These are phyloP conservation scores for Pomatorhinus ruficollis DNA, from an alignment of 2,113 vertebrate species.

Conservation along the genomic window DNA sequence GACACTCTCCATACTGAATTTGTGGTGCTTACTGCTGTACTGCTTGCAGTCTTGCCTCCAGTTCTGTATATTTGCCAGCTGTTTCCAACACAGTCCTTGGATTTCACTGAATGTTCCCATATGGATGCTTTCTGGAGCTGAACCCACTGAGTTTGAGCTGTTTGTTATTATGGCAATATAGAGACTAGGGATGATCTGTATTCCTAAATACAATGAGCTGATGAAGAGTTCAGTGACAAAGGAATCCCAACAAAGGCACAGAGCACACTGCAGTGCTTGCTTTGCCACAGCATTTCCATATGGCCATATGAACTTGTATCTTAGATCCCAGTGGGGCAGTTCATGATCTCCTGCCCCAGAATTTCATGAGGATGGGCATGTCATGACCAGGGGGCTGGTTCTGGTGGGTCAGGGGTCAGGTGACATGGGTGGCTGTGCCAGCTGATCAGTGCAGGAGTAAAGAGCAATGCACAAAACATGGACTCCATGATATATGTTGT, in stretches of 20 bases:
- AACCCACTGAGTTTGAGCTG: neutral
- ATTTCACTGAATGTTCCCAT: neutral
- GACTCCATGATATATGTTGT: neutral
- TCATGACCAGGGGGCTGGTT: neutral
- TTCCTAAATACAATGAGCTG: neutral
- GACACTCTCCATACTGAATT: neutral
- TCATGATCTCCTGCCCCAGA: neutral
- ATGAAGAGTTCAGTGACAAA: neutral
- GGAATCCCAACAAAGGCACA: neutral
- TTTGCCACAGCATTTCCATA: neutral
- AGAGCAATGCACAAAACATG: neutral
- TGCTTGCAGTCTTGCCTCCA: constrained; percentile 28
- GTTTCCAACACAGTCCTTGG: neutral
- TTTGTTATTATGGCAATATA: neutral
- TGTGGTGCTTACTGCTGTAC: neutral
- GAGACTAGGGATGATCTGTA: neutral
- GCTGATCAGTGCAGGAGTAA: neutral
- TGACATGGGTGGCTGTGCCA: neutral
- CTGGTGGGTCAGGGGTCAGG: neutral
- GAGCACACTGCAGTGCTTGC: neutral
- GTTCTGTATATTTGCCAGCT: constrained; percentile 24
- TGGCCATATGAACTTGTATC: neutral
- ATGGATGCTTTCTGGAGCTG: neutral
- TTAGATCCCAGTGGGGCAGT: neutral
- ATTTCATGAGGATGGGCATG: neutral